A percentile compares a stretch with the other conserved stretches of the same genome.
These are phyloP conservation scores for Periophthalmus modestus DNA, from an alignment of 2,113 vertebrate genomes.

Conservation along the genomic window DNA sequence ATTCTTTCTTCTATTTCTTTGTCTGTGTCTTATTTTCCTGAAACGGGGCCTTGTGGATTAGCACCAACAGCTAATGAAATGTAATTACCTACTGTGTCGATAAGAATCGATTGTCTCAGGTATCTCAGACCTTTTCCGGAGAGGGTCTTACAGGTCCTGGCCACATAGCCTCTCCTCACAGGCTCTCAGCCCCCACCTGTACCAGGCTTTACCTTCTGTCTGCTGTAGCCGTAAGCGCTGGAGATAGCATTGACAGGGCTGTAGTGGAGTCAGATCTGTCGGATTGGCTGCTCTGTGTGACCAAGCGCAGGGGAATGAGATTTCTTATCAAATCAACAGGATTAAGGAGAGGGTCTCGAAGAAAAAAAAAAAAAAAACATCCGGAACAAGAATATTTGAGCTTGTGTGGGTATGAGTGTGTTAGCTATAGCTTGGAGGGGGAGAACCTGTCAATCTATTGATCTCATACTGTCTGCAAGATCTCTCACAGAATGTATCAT, in stretches of 20 bases:
- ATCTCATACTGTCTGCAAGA: neutral
- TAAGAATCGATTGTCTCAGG: constrained; percentile 68
- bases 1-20: constrained; percentile 35
- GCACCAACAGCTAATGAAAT: constrained; percentile 75
- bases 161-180: constrained; percentile 1
- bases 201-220: constrained; percentile 60
- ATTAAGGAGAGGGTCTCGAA: constrained; percentile 63
- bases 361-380: constrained; percentile 47
- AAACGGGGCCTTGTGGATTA: constrained; percentile 66
- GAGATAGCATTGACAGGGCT: constrained; percentile 74
- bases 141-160: constrained; percentile 40
- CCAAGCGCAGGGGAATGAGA: constrained; percentile 58
- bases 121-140: constrained; percentile 46
- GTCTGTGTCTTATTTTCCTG: constrained; percentile 45
- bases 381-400: constrained; percentile 26
- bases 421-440: neutral
- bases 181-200: constrained; percentile 1
- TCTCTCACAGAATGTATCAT: neutral
- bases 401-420: neutral
- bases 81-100: constrained; percentile 74
- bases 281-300: constrained; percentile 52
- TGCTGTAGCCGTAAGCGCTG: constrained; percentile 56
- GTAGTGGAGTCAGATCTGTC: constrained; percentile 67
- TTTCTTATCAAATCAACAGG: constrained; percentile 75
- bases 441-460: neutral